Evolutionary conservation across 2,888 invertebrate genomes (phyloP), one percentile per base, ranked within the genome.

Genomic region (Phorcus lineatus): DNA sequence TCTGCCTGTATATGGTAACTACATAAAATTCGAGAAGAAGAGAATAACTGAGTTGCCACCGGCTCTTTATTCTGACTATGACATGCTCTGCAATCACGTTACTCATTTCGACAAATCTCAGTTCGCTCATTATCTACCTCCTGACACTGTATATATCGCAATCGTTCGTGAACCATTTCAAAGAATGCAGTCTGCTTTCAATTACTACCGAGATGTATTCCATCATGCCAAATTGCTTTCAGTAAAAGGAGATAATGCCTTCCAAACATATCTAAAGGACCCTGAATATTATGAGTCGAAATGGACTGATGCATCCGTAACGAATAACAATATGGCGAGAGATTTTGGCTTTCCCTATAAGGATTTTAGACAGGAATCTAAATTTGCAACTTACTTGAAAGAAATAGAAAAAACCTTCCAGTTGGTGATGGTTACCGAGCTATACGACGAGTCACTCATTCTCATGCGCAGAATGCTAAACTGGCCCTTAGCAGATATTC

Each of bases 31-130:
- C 22, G 78, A 83, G n/a, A 67, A 85, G 6, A 78, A 75, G 3
- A 83, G 82, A 4, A 79, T 79, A 28, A 78, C 81, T 66, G 85
- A 84, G 16, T 57, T 85, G 55, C 86, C 85, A 0, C 81, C 83
- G 13, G 62, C 84, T 19, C 79, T 80, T 74, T 79, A 81, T 28
- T 85, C 80, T 76, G 54, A 80, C 19, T 88, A 81, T 57, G 86
- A 87, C 40, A 86, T 88, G 9, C 74, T 86, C 52, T 86, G 86
- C 0, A 86, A 86, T 74, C 88, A 88, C 55, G 86, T 86, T 52
- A 80, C 0, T 2, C 24, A 86, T 0, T 88, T 86, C 77, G 83
- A 87, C 57, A 79, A 83, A 66, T 67, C 80, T 13, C 84, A 82
- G 4, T 83, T 86, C 52, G 81, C 83, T 24, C 74, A 40, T 17